Evolutionary conservation across 2,113 vertebrate genomes (phyloP), one percentile per base, ranked within the genome.

Genomic region (Neoarius graeffei): DNA sequence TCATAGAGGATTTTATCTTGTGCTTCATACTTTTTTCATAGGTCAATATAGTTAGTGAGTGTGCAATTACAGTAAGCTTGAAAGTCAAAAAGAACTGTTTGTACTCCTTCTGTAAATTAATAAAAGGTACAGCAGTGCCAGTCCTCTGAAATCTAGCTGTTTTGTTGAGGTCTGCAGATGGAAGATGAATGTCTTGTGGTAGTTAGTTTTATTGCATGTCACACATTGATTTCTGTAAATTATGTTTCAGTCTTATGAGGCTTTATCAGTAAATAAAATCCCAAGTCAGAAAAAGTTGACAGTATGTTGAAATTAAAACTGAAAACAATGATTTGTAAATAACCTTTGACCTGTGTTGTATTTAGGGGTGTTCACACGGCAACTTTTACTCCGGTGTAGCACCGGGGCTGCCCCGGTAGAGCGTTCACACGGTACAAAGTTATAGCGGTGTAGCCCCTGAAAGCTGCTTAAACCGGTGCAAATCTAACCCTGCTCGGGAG

Each of bases 81-180:
- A 83, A 57, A 87, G 54, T 73, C 9, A 48, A 4, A 77, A 83
- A 76, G 48, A 76, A 64, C n/a, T 35, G 30, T 30, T 71, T 62
- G 27, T 82, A 23, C 50, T 42, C 52, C 50, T 81, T 64, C 54
- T 7, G 25, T 71, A 23, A 87, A 50, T 59, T 77, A 82, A 82
- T 87, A 82, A 87, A 81, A 80, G 52, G 19, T 25, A 54, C 64
- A 25, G 8, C 64, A n/a, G 77, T 81, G 64, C 54, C 30, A 48
- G 23, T 20, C 60, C 50, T 81, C 17, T 27, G 62, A 80, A 66
- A 56, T 59, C 81, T 25, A 54, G 57, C 69, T 83, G 35, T 87
- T 66, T 42, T 42, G 57, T 87, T 87, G 86, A 87, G 56, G 86
- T 54, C 86, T 76, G n/a, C 13, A 27, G 42, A 83, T 73, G 42